A percentile compares a stretch with the other conserved stretches of the same genome.
Evolutionary conservation across 2,888 invertebrate genomes (phyloP).

Genomic region (Sminthurinus aureus): DNA sequence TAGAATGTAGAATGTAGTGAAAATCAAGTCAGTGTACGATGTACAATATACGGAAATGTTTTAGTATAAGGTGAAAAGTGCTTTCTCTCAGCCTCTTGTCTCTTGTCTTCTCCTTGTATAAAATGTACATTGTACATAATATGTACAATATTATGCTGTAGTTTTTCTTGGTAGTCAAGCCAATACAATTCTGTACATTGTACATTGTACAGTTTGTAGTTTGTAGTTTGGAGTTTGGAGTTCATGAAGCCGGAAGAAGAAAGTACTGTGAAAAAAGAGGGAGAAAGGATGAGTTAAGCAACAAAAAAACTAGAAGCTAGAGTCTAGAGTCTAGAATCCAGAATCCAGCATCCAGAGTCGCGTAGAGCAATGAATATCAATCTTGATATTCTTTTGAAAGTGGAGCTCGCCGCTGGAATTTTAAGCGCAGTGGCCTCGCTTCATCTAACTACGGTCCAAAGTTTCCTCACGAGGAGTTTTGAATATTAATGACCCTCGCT

Average conservation of each 20-base stretch:
- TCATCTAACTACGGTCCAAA: slow-evolving; percentile 49
- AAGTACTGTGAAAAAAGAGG: neutral
- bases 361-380: slow-evolving; percentile 60
- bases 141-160: neutral
- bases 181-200: neutral
- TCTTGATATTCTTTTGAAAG: slow-evolving; percentile 60
- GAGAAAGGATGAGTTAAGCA: slow-evolving; percentile 38
- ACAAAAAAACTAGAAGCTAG: slow-evolving; percentile 52
- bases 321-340: too few species aligned
- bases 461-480: slow-evolving; percentile 51
- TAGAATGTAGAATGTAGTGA: too few species aligned
- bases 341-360: too few species aligned
- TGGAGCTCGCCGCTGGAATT: slow-evolving; percentile 58
- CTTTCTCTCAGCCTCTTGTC: too few species aligned
- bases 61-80: too few species aligned
- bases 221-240: too few species aligned
- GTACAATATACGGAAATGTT: too few species aligned
- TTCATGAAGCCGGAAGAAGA: neutral
- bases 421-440: slow-evolving; percentile 49
- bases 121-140: too few species aligned
- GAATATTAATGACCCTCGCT: slow-evolving; percentile 54
- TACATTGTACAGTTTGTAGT: neutral
- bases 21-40: too few species aligned
- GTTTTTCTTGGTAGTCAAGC: neutral
- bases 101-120: too few species aligned